Base-by-base conservation (phyloP, 2,113 vertebrate genomes). In the Leucosticte australis region DNA sequence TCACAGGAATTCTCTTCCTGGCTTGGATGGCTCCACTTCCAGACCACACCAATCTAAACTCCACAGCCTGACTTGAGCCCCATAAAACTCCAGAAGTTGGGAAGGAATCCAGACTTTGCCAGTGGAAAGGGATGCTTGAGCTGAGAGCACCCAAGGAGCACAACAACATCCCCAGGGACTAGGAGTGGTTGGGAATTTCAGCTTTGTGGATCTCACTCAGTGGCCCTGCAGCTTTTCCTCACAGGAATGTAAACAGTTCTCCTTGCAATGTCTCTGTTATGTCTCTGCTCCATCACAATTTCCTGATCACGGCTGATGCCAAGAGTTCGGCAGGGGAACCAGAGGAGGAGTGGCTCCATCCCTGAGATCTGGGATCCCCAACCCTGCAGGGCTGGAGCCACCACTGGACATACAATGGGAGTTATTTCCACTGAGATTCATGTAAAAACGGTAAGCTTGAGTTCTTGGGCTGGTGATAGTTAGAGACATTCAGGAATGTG, bases 181-280 rank as follows among this genome's bases (percentile, higher is more conserved):
- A 2, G 73, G 33, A 53, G 22, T 0, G 27, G 57, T 13, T 1
- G 11, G 41, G 64, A 70, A 62, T 62, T 22, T 10, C 30, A 46
- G n/a, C 89, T 31, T 21, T 14, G 75, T 7, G 78, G 52, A 2
- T 57, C 71, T 78, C 41, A 2, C 7, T 63, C 83, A 70, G 64
- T 63, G 44, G 76, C 53, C 69, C 80, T 30, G 74, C 93, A 88
- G 94, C 89, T 89, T 91, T 94, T 92, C 92, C 62, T 80, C 46
- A 57, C 95, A 97, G 97, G 97, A 98, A 98, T 98, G 98, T 98
- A 98, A 98, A 98, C 98, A 98, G 95, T 55, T 92, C 95, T 96
- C 92, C 86, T 68, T 84, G 92, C 95, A 94, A 92, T 86, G 96
- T 95, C 92, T 95, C 60, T 98, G 98, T 98, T 98, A 96, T 98